A percentile compares a stretch with the other conserved stretches of the same genome.
Evolutionary conservation across 2,888 invertebrate species (phyloP).

Genomic region (Helleia helle): DNA sequence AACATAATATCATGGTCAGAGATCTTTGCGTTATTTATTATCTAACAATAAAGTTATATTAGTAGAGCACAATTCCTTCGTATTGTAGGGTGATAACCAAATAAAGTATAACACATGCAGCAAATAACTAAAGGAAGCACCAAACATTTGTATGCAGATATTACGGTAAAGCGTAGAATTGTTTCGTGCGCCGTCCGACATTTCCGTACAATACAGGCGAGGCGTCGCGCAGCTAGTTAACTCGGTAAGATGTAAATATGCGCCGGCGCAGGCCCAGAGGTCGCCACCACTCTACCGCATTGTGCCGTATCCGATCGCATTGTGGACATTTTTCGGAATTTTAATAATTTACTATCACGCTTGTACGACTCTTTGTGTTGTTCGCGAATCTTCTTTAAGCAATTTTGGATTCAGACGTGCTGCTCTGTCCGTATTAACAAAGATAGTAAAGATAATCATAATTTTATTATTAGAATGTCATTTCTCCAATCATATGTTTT

Average conservation of each 20-base stretch:
- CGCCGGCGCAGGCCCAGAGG: constrained; percentile 29
- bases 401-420: no score
- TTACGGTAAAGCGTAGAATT: constrained; percentile 54
- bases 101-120: constrained; percentile 25
- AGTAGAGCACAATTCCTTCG: no score
- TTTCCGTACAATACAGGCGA: constrained; percentile 62
- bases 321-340: constrained; percentile 13
- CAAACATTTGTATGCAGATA: constrained; percentile 63
- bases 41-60: no score
- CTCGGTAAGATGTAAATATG: constrained; percentile 40
- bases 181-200: constrained; percentile 65
- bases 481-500: no score
- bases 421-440: no score
- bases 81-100: constrained; percentile 17
- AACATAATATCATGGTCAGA: no score
- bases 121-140: constrained; percentile 37
- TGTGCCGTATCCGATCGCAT: constrained; percentile 24
- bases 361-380: no score
- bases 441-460: no score
- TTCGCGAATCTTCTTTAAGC: background rate
- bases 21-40: no score
- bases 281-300: constrained; percentile 37
- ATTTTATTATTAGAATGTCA: no score
- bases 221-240: constrained; percentile 45
- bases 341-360: background rate